Base-by-base conservation (phyloP, 2,888 invertebrate genomes). In the Atethmia centrago region DNA sequence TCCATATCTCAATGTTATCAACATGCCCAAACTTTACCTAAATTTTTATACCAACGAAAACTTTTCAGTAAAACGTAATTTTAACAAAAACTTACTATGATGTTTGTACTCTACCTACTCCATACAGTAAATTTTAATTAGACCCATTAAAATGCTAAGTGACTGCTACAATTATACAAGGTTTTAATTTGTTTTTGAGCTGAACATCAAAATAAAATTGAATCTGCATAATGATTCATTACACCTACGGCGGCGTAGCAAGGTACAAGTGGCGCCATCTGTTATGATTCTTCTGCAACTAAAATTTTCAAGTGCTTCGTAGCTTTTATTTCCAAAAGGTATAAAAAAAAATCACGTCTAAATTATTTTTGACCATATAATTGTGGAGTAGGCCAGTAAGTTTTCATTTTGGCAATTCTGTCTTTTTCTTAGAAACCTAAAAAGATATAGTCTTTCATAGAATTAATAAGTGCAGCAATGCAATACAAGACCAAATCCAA, bases 211-310 rank as follows among this genome's bases (percentile, higher is more conserved):
- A 71, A 75, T 51, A 84, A 80, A 84, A 80, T 59, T 58, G 51
- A 75, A 71, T 64, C 53, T 56, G 40, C 65, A 69, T 45, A 61
- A 25, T 56, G 16, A 62, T 58, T 77, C 25, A 64, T 40, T 12
- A 45, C 56, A 53, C 5, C 31, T 12, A 45, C 53, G n/a, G 55
- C 53, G n/a, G 55, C 28, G n/a, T 58, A 42, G 40, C 28, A 61
- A 8, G 36, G 51, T 75, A 80, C 85, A 40, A 40, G 67, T 85
- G 76, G 64, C 87, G 87, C 83, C 90, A 89, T 88, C 89, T 88
- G 64, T 77, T 84, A 62, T 61, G 1, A 12, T 14, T 36, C n/a
- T 63, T 71, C 36, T 25, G 2, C 63, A 84, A 83, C 72, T 71
- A 65, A 69, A 8, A 2, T 0, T 5, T 21, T 40, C 0, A 45